Evolutionary conservation across 2,888 invertebrate genomes (phyloP).

Genomic region (Archaeoteleia sp.): DNA sequence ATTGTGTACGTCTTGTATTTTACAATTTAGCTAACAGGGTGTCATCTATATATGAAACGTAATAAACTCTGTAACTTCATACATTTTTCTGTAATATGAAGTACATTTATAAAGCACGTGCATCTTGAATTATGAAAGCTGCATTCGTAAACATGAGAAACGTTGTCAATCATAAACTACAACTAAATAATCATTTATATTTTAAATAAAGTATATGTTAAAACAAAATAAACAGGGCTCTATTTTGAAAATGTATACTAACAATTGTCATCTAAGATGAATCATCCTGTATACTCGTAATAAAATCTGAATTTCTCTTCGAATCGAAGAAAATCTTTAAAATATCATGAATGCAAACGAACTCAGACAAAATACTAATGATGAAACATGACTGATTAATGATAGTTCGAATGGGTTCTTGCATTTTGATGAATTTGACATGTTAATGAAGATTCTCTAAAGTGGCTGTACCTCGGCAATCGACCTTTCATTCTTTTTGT

Average conservation of each 20-base stretch:
- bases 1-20: too few species aligned
- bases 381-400: too few species aligned
- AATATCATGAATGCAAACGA: too few species aligned
- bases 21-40: too few species aligned
- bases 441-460: too few species aligned
- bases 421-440: too few species aligned
- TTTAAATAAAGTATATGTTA: constrained; percentile 9
- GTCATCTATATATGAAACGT: constrained; percentile 10
- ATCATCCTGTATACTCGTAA: constrained; percentile 34
- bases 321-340: too few species aligned
- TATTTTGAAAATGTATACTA: neutral
- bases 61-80: constrained; percentile 5
- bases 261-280: constrained; percentile 15
- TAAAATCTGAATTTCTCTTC: neutral
- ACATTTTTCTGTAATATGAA: constrained; percentile 7
- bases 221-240: constrained; percentile 1
- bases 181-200: constrained; percentile 4
- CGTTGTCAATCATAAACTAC: constrained; percentile 16
- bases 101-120: constrained; percentile 32
- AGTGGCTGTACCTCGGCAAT: too few species aligned
- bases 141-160: constrained; percentile 22
- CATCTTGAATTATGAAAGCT: constrained; percentile 23
- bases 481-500: neutral
- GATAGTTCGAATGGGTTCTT: too few species aligned
- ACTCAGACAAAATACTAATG: too few species aligned